Evolutionary conservation across 2,797 vertebrate genomes (phyloP).

Genomic region (Sorex maritimensis): DNA sequence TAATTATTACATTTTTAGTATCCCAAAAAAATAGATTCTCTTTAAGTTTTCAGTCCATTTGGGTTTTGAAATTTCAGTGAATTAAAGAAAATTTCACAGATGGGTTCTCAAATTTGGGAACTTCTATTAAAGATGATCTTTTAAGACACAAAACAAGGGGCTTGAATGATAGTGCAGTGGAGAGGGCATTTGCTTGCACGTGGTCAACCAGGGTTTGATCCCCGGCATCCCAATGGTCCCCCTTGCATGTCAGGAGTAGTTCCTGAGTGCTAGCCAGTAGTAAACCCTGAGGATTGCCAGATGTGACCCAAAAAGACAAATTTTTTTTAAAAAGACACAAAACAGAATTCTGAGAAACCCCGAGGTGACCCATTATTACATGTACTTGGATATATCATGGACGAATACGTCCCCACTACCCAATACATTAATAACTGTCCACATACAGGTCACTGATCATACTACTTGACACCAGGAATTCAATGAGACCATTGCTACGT

Average conservation of each 20-base stretch:
- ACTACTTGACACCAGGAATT: background rate
- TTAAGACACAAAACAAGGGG: conserved; percentile 7
- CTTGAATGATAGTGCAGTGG: no score
- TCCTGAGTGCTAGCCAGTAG: no score
- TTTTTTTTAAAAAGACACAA: no score
- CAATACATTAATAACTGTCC: background rate
- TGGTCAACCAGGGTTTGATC: no score
- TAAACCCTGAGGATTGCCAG: no score
- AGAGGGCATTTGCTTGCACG: no score
- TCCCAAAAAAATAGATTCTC: background rate
- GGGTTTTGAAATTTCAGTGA: background rate
- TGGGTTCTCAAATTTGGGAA: background rate
- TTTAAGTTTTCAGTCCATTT: background rate
- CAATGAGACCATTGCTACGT: background rate
- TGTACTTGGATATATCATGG: background rate
- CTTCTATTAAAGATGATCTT: background rate
- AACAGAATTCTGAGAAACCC: conserved; percentile 3
- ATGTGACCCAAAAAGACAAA: no score
- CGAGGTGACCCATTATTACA: background rate
- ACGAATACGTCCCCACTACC: accelerated
- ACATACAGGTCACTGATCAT: background rate
- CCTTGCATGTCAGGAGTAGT: no score
- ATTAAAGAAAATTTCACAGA: background rate
- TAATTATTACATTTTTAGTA: background rate
- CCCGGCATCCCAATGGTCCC: no score